Evolutionary conservation across 2,888 invertebrate species (phyloP).

Genomic region (Andrena haemorrhoa): DNA sequence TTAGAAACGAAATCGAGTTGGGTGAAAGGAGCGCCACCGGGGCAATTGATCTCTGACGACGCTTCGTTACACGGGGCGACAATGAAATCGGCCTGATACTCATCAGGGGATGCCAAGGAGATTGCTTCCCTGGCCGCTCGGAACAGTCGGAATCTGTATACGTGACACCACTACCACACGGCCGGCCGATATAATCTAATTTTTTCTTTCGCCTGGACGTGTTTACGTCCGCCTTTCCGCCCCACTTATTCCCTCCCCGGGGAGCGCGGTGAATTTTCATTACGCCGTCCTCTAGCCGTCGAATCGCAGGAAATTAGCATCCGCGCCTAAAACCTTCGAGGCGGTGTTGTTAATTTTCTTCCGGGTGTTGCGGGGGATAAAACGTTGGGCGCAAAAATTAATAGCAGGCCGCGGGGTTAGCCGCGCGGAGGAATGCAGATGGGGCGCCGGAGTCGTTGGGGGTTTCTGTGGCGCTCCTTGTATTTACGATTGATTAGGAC

Average conservation of each 20-base stretch:
- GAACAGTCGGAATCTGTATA: constrained; percentile 1
- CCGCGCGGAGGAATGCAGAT: background rate
- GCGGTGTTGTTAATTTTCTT: constrained; percentile 20
- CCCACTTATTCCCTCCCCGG: constrained; percentile 46
- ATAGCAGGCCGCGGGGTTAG: background rate
- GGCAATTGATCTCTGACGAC: constrained; percentile 78
- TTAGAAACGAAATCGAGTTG: constrained; percentile 80
- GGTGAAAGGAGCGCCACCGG: constrained; percentile 74
- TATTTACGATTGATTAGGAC: constrained; percentile 23
- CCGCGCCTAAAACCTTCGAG: constrained; percentile 10
- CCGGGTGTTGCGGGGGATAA: background rate
- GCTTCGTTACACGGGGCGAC: constrained; percentile 78
- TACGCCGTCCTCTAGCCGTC: constrained; percentile 34
- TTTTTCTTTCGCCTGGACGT: constrained; percentile 53
- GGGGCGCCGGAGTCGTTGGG: background rate
- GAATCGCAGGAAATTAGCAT: constrained; percentile 12
- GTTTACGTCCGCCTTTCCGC: constrained; percentile 59
- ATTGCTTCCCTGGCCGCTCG: constrained; percentile 71
- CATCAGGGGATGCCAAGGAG: constrained; percentile 73
- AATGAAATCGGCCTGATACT: constrained; percentile 77
- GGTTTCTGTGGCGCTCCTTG: background rate
- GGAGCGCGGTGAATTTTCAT: constrained; percentile 65
- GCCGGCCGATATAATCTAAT: constrained; percentile 60
- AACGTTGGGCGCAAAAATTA: constrained; percentile 4
- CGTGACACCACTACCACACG: constrained; percentile 7